These are phyloP conservation scores for Trichopria drosophilae DNA, from an alignment of 2,888 invertebrate genomes.

Conservation along the genomic window DNA sequence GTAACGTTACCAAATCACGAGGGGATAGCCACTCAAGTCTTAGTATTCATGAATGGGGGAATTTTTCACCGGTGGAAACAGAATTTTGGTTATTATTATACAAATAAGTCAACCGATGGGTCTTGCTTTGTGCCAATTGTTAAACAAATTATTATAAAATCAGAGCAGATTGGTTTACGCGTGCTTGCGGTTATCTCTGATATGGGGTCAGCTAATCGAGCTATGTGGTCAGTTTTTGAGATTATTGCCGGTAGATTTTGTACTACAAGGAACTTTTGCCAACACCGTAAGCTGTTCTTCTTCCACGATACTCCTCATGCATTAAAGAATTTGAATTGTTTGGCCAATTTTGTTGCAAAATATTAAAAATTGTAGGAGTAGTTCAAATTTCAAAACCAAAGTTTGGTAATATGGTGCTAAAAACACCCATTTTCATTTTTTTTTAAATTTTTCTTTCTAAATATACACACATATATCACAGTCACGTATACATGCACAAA, in stretches of 20 bases:
- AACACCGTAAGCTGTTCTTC: too few species aligned
- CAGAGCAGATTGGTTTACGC: conserved; percentile 36
- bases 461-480: too few species aligned
- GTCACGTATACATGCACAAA: too few species aligned
- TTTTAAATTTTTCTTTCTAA: too few species aligned
- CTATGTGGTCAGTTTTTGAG: conserved; percentile 35
- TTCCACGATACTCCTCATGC: too few species aligned
- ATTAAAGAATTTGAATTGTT: too few species aligned
- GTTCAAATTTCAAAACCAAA: too few species aligned
- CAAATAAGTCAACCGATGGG: conserved; percentile 38
- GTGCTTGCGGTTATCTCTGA: conserved; percentile 38
- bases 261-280: too few species aligned
- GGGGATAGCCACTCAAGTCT: conserved; percentile 37
- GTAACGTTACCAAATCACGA: conserved; percentile 22
- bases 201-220: conserved; percentile 39
- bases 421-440: too few species aligned
- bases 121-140: conserved; percentile 33
- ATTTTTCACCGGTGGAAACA: conserved; percentile 42
- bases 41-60: conserved; percentile 43
- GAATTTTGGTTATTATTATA: conserved; percentile 41
- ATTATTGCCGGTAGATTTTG: conserved; percentile 24
- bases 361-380: too few species aligned
- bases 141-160: conserved; percentile 30
- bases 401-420: too few species aligned
- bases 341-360: too few species aligned